Base-by-base conservation (phyloP, 1,140 invertebrate genomes). In the Vollenhovia emeryi region DNA sequence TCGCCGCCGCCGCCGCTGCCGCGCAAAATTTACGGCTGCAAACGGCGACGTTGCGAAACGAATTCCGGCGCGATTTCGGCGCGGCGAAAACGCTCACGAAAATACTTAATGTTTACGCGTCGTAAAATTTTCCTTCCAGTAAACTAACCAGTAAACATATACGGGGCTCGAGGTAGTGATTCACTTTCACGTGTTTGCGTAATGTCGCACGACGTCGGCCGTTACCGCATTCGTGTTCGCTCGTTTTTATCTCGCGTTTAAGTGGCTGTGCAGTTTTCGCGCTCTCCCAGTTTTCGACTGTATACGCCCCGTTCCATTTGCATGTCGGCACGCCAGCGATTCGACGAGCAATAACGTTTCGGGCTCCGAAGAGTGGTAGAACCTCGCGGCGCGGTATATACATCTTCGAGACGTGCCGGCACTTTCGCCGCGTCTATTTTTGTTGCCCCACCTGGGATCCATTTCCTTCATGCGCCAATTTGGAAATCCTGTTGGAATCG, bases 121-220 rank as follows among this genome's bases (percentile, higher is more conserved):
- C 88, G 85, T 89, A 89, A 90, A 90, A 43, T 50, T 57, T 71
- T 73, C 66, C n/a, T 78, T 45, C 73, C 66, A 55, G 87, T 45
- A 78, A 78, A 76, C 24, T 88, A 78, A 9, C 84, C 88, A 79
- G 87, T 89, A 87, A 89, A 88, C 75, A 36, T 87, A 73, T 76
- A 84, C 74, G 68, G 57, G 68, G 33, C 52, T 27, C 52, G 33
- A 15, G 50, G 21, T 71, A 66, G 86, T 82, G 79, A 87, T 89
- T 90, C 85, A 89, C 83, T 90, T 80, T 73, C 75, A 27, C 48
- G 68, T 45, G 30, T 76, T 55, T 57, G 73, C 69, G 48, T 68
- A 73, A 60, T 55, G 48, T 45, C 66, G 75, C 71, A 71, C 75
- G 27, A 50, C 27, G 27, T 52, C 62, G 45, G 27, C 33, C 50